phyloP scores from a whole-genome alignment of 2,113 vertebrate genomes.

The Oreocharis arfaki region DNA sequence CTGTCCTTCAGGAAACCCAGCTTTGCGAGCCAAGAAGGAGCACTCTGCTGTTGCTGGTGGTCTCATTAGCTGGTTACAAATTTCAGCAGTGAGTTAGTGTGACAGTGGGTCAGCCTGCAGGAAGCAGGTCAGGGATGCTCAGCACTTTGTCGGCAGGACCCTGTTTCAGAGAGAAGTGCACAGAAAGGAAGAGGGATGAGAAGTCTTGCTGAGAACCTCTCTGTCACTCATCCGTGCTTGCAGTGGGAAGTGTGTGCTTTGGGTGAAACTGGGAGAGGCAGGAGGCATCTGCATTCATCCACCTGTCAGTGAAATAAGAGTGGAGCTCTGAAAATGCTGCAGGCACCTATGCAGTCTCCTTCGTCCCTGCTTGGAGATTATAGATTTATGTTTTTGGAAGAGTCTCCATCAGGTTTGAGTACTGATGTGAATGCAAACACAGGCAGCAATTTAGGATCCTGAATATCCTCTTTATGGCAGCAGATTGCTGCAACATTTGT shows the following conservation, averaged over 20 bases:
- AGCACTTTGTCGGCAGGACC: neutral
- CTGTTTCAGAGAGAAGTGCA: neutral
- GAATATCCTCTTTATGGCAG: neutral
- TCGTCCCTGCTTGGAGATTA: neutral
- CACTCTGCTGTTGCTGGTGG: neutral
- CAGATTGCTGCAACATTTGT: neutral
- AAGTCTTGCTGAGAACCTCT: neutral
- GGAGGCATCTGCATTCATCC: neutral
- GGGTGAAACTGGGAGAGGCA: neutral
- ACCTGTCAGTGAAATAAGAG: neutral
- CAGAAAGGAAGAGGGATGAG: neutral
- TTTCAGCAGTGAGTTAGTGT: neutral
- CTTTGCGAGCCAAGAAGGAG: neutral
- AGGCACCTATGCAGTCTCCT: neutral
- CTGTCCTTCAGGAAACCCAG: neutral
- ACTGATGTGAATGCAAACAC: neutral
- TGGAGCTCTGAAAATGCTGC: neutral
- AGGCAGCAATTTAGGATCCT: neutral
- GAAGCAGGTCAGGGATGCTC: neutral
- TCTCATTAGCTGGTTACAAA: neutral
- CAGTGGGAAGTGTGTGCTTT: neutral
- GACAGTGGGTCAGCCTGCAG: neutral
- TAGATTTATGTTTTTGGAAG: neutral
- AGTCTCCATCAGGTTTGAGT: neutral
- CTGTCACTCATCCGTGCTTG: fast-evolving